Evolutionary conservation across 2,797 vertebrate species (phyloP), one percentile per base, ranked within the genome.

Genomic region (Cossypha polioptera): DNA sequence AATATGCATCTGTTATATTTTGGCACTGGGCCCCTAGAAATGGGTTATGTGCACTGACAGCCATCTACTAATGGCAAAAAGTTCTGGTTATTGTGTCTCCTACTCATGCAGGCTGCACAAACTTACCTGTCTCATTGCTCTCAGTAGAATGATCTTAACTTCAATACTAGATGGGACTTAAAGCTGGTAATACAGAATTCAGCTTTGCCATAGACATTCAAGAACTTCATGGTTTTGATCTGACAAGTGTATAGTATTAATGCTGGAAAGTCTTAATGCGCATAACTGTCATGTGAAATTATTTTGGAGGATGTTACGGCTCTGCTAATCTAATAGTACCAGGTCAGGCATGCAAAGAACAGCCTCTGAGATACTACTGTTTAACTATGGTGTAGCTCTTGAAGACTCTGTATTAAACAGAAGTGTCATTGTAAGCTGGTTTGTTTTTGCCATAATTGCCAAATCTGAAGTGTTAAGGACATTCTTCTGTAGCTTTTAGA

Each of bases 381-480:
- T 91, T 74, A 85, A 38, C 35, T 59, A 0, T 3, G 5, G 24
- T 42, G 17, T 63, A 71, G 43, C 21, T 86, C 38, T 86, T 90
- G 22, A 86, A 85, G 66, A 47, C 6, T 5, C 8, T 47, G 6
- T 48, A 16, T 92, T 87, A 86, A 92, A 78, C 50, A 76, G 25
- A 87, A 58, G 85, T 66, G 35, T 90, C 54, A 16, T 38, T 38
- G 13, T 92, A 61, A 88, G 65, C 29, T 85, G 17, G 31, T 77
- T 94, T 92, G 59, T 53, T 92, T 88, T 90, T 88, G 45, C 55
- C n/a, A 1, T 65, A 90, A 91, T 66, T 35, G 54, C 79, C 54
- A 68, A 80, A 88, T 84, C 31, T 78, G 54, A 95, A 95, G 79
- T 51, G 62, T 83, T 86, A 86, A 88, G 68, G 71, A 61, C 57